These are phyloP conservation scores for Pristionchus japonicus DNA, from an alignment of 2,888 invertebrate species.

Conservation along the genomic window DNA sequence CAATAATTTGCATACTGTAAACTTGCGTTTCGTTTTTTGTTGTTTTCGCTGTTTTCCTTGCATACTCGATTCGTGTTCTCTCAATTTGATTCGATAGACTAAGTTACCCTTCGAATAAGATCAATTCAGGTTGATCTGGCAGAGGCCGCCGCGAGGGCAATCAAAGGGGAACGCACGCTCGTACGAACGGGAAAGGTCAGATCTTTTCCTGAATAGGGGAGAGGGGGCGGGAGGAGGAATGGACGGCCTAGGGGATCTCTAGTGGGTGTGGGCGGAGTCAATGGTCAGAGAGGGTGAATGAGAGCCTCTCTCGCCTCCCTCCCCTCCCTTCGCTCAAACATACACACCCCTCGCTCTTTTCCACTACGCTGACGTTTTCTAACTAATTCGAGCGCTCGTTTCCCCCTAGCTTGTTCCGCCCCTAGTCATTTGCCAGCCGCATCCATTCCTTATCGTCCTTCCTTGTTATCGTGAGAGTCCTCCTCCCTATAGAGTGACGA, in stretches of 20 bases:
- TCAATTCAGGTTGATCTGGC: conserved; percentile 25
- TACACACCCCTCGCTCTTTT: neutral
- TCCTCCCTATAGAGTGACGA: conserved; percentile 10
- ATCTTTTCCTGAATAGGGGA: conserved; percentile 5
- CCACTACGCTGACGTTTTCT: conserved; percentile 24
- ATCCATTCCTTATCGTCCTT: conserved; percentile 23
- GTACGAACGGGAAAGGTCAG: conserved; percentile 16
- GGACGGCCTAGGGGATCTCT: conserved; percentile 8
- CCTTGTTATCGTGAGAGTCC: conserved; percentile 30
- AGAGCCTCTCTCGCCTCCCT: neutral
- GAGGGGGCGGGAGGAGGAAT: neutral
- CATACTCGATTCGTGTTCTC: neutral
- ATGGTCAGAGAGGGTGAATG: neutral
- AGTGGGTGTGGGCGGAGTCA: neutral
- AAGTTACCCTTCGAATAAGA: neutral
- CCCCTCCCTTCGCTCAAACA: neutral
- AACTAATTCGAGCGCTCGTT: conserved; percentile 18
- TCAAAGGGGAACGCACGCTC: conserved; percentile 12
- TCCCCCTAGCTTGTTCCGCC: neutral
- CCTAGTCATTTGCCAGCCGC: neutral
- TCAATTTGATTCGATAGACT: neutral
- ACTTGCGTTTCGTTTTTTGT: neutral
- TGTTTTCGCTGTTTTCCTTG: neutral
- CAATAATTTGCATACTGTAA: neutral
- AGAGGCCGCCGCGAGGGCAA: neutral